phyloP scores from a whole-genome alignment of 2,113 vertebrate species.

The Pteronura brasiliensis region DNA sequence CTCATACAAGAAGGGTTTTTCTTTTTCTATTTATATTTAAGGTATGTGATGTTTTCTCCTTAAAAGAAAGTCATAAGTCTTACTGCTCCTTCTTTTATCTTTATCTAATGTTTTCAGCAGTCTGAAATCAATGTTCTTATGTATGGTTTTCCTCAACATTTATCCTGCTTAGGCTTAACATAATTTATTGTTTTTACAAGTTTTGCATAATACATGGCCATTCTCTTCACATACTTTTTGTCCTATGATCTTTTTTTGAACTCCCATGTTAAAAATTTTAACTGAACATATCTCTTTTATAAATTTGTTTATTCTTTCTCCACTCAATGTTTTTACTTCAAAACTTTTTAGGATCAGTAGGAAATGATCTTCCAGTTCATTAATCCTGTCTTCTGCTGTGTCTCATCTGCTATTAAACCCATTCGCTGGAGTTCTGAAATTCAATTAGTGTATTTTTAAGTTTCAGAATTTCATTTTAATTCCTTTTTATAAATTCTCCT shows the following conservation, averaged over 20 bases:
- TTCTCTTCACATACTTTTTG: background rate
- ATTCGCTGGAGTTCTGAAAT: background rate
- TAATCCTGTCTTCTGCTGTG: background rate
- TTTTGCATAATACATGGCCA: background rate
- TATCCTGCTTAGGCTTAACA: background rate
- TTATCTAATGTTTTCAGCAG: background rate
- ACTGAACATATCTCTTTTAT: background rate
- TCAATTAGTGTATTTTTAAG: background rate
- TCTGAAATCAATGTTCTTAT: background rate
- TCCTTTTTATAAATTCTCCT: background rate
- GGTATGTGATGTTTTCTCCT: background rate
- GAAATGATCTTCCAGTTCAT: background rate
- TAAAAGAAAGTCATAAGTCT: background rate
- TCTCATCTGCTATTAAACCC: background rate
- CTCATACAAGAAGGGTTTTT: background rate
- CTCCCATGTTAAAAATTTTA: background rate
- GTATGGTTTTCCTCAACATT: background rate
- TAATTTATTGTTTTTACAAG: background rate
- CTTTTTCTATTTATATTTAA: background rate
- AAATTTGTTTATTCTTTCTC: background rate
- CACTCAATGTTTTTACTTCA: background rate
- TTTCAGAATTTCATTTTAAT: background rate
- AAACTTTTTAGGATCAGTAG: background rate
- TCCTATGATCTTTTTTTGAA: background rate
- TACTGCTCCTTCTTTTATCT: background rate